Evolutionary conservation across 2,888 invertebrate genomes (phyloP).

Genomic region (Cerastoderma edule): DNA sequence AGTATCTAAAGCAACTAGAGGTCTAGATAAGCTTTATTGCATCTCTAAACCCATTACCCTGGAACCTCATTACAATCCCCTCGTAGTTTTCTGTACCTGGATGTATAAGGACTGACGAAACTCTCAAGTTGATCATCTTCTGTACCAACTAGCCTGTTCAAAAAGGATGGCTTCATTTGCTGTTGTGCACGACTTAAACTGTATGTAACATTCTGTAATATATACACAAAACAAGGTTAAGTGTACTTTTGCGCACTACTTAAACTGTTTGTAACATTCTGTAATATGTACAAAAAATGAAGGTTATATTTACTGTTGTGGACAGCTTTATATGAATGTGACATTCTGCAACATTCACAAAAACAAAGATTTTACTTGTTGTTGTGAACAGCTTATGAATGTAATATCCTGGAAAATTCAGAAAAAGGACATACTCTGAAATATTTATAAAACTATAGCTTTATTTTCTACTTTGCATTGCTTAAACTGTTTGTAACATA

Average conservation of each 20-base stretch:
- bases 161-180: conserved; percentile 75
- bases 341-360: too few relatives aligned
- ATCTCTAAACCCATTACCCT: too few relatives aligned
- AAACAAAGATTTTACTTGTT: conserved; percentile 75
- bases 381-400: conserved; percentile 38
- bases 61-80: too few relatives aligned
- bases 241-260: conserved; percentile 48
- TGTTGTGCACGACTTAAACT: conserved; percentile 37
- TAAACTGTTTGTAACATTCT: conserved; percentile 47
- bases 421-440: conserved; percentile 70
- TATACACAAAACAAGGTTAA: conserved; percentile 79
- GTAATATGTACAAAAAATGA: conserved; percentile 78
- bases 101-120: conserved; percentile 84
- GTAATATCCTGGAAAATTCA: conserved; percentile 65
- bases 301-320: conserved; percentile 60
- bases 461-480: conserved; percentile 49
- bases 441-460: conserved; percentile 62
- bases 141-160: conserved; percentile 81
- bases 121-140: conserved; percentile 81
- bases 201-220: conserved; percentile 47
- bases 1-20: too few relatives aligned
- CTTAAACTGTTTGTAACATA: conserved; percentile 38
- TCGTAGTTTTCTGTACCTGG: conserved; percentile 83
- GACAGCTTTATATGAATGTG: conserved; percentile 29
- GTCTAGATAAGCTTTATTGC: too few relatives aligned